Percentiles rank a stretch among this genome's conserved stretches.
Conservation (phyloP, 64 coral and sea anemone species). For the Montipora capricornis region DNA sequence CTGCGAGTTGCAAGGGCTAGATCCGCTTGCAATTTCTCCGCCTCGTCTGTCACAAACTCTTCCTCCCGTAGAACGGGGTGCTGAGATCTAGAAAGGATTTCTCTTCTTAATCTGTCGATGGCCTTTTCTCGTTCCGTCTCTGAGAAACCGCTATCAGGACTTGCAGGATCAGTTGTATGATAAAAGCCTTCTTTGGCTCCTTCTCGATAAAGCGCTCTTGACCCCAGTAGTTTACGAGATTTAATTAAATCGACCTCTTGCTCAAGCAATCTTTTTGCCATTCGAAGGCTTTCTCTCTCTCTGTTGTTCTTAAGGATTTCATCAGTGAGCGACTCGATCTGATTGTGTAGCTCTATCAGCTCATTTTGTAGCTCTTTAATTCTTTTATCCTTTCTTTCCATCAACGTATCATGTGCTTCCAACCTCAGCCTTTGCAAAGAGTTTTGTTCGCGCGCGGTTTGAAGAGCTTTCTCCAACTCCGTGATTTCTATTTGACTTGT, state of each 20-base stretch:
- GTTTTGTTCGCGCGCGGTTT: constrained; percentile 61
- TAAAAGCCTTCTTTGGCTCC: background rate
- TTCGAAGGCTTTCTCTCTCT: constrained; percentile 67
- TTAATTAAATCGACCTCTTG: constrained; percentile 81
- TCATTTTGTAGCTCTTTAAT: constrained; percentile 89
- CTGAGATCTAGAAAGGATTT: constrained; percentile 25
- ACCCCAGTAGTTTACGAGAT: constrained; percentile 43
- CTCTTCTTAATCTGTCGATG: constrained; percentile 46
- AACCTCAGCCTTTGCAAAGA: constrained; percentile 72
- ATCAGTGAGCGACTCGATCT: constrained; percentile 86
- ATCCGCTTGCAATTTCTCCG: background rate
- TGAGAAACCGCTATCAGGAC: constrained; percentile 86
- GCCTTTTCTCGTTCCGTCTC: constrained; percentile 73
- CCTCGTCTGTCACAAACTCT: background rate
- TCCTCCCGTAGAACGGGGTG: constrained; percentile 23
- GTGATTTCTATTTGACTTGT: constrained; percentile 41
- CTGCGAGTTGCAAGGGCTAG: constrained; percentile 34
- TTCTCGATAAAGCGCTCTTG: background rate
- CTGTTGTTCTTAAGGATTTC: constrained; percentile 84
- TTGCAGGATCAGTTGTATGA: constrained; percentile 55
- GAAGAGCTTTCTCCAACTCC: constrained; percentile 61
- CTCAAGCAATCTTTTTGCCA: constrained; percentile 70
- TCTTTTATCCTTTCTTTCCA: constrained; percentile 80
- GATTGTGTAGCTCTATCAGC: constrained; percentile 74
- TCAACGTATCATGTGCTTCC: constrained; percentile 64